phyloP scores from a whole-genome alignment of 2,797 vertebrate genomes.

The Xiphophorus birchmanni region DNA sequence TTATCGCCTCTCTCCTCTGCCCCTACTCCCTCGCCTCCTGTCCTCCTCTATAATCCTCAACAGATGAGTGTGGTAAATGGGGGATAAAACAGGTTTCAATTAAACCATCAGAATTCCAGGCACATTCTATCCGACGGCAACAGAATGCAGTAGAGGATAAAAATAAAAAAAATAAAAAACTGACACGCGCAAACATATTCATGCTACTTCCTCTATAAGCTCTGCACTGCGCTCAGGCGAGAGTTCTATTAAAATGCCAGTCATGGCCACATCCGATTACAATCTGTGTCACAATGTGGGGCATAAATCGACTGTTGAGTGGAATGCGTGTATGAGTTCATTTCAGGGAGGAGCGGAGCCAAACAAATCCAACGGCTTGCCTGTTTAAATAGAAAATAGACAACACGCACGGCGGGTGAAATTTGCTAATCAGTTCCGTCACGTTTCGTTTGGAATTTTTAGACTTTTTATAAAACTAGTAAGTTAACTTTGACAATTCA shows the following conservation, averaged over 20 bases:
- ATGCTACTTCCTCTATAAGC: slow-evolving; percentile 10
- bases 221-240: slow-evolving; percentile 12
- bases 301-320: slow-evolving; percentile 35
- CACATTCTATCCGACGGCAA: slow-evolving; percentile 36
- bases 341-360: slow-evolving; percentile 7
- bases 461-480: not conserved
- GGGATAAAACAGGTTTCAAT: slow-evolving; percentile 63
- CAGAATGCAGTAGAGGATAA: slow-evolving; percentile 30
- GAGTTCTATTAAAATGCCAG: slow-evolving; percentile 46
- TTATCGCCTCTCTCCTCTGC: slow-evolving; percentile 1
- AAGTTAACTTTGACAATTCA: not conserved
- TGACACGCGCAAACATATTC: slow-evolving; percentile 4
- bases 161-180: not conserved
- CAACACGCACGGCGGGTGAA: not conserved
- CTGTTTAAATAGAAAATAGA: not conserved
- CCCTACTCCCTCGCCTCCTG: not conserved
- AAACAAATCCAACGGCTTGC: not conserved
- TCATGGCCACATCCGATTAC: slow-evolving; percentile 36
- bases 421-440: slow-evolving; percentile 6
- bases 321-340: slow-evolving; percentile 23
- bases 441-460: slow-evolving; percentile 4
- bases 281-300: slow-evolving; percentile 18
- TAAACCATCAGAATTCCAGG: slow-evolving; percentile 61
- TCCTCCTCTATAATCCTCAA: slow-evolving; percentile 43
- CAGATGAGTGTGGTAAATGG: slow-evolving; percentile 56